Evolutionary conservation across 92 coral and sea anemone genomes (phyloP).

Genomic region (Diadumene lineata): DNA sequence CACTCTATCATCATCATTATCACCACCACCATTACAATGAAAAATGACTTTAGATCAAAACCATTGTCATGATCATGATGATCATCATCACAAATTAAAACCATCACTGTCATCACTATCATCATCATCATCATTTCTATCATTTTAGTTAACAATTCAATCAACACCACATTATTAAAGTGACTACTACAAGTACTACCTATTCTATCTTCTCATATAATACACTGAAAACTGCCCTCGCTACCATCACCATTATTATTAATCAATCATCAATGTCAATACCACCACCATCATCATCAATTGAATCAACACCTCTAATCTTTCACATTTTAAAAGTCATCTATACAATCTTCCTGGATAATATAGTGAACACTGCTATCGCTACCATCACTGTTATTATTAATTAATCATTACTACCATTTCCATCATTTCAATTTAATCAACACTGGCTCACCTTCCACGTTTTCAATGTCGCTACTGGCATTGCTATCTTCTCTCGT

Average conservation of each 20-base stretch:
- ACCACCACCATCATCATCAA: too few relatives aligned
- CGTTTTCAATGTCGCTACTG: background rate
- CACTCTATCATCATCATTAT: too few relatives aligned
- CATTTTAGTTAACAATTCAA: background rate
- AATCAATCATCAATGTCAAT: background rate
- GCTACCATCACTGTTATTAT: background rate
- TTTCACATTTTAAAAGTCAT: too few relatives aligned
- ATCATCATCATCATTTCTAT: background rate
- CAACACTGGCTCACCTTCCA: background rate
- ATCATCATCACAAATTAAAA: background rate
- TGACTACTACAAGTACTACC: too few relatives aligned
- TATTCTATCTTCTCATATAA: too few relatives aligned
- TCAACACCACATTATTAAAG: background rate
- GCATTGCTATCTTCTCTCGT: background rate
- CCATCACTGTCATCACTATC: background rate
- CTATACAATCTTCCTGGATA: too few relatives aligned
- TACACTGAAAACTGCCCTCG: background rate
- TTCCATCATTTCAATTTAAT: background rate
- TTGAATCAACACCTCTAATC: too few relatives aligned
- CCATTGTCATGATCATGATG: background rate
- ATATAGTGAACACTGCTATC: too few relatives aligned
- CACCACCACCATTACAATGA: too few relatives aligned
- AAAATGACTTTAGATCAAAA: background rate
- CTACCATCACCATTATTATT: background rate
- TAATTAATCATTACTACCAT: background rate